phyloP scores from a whole-genome alignment of 2,113 vertebrate genomes.

The Zapornia atra region DNA sequence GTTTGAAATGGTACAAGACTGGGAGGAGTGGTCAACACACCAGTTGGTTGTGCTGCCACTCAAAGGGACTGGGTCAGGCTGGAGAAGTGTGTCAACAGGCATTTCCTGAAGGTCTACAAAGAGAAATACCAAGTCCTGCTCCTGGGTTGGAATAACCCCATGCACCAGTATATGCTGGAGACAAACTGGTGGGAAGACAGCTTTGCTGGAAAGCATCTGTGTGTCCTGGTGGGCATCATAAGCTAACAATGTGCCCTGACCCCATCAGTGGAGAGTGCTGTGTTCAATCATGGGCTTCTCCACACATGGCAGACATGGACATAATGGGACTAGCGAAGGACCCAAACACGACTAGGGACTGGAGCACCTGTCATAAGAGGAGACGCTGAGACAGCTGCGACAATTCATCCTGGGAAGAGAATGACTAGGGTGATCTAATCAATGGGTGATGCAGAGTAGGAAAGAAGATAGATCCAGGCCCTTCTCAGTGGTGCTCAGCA shows the following conservation, averaged over 20 bases:
- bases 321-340: background rate
- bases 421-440: background rate
- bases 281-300: background rate
- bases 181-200: background rate
- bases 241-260: background rate
- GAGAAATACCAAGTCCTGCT: background rate
- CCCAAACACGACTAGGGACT: background rate
- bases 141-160: background rate
- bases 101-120: background rate
- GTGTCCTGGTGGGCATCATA: background rate
- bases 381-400: background rate
- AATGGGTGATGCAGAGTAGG: background rate
- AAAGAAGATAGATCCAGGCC: background rate
- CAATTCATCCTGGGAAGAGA: background rate
- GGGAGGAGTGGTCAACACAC: background rate
- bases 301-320: background rate
- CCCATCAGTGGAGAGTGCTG: background rate
- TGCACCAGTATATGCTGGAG: background rate
- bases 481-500: background rate
- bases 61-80: background rate
- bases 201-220: background rate
- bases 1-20: background rate
- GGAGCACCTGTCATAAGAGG: background rate
- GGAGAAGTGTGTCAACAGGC: background rate
- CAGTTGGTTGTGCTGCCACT: background rate